Percentiles rank a stretch among this genome's conserved stretches.
These are phyloP conservation scores for Hemitrygon akajei DNA, from an alignment of 2,797 vertebrate species.

Conservation along the genomic window DNA sequence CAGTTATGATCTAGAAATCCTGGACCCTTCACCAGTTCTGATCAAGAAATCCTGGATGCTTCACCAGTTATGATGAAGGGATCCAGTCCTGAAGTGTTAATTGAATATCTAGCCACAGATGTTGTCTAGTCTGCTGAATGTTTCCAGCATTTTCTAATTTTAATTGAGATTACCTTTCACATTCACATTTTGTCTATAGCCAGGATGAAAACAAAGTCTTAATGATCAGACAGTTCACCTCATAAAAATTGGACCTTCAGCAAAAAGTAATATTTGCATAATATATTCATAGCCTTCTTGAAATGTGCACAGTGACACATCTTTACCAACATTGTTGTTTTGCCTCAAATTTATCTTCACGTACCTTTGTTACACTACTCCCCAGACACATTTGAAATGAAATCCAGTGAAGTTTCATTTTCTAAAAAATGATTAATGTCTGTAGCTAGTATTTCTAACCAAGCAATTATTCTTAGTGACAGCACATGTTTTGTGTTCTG, in stretches of 20 bases:
- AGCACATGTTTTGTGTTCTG: not conserved
- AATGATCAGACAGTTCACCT: not conserved
- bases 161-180: not conserved
- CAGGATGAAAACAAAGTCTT: not conserved
- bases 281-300: not conserved
- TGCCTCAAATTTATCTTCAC: not conserved
- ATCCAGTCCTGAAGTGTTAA: too few species aligned
- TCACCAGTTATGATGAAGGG: too few species aligned
- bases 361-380: not conserved
- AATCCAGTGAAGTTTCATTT: not conserved
- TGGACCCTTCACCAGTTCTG: too few species aligned
- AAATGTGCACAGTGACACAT: not conserved
- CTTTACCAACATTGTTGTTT: not conserved
- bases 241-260: not conserved
- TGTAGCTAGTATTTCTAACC: not conserved
- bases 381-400: not conserved
- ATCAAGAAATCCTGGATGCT: too few species aligned
- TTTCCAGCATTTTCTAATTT: too few species aligned
- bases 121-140: too few species aligned
- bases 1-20: too few species aligned
- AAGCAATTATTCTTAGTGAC: not conserved
- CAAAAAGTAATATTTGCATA: not conserved
- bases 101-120: too few species aligned
- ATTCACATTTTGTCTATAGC: not conserved
- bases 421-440: not conserved